Percentiles rank a stretch among this genome's conserved stretches.
phyloP scores from a whole-genome alignment of 2,113 vertebrate genomes.

The Dipodomys ordii region DNA sequence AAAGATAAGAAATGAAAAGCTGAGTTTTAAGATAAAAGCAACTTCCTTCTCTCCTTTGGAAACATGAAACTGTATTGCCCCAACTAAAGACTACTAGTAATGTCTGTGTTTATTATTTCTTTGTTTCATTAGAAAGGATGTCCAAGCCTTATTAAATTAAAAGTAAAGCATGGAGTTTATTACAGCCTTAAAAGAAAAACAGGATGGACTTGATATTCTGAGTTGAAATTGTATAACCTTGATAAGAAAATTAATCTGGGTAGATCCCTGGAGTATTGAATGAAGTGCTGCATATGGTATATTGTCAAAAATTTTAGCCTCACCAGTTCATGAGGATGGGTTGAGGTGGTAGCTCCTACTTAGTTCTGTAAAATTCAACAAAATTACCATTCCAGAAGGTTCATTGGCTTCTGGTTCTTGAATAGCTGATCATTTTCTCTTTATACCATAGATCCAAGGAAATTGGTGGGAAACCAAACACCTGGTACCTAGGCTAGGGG shows the following conservation, averaged over 20 bases:
- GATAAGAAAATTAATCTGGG: constrained; percentile 34
- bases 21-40: constrained; percentile 61
- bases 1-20: constrained; percentile 65
- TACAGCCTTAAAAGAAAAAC: not conserved
- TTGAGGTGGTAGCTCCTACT: not conserved
- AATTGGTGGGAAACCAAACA: not conserved
- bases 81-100: constrained; percentile 72
- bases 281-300: not conserved
- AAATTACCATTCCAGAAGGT: not conserved
- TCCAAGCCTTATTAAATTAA: constrained; percentile 76
- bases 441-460: not conserved
- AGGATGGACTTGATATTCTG: constrained; percentile 38
- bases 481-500: not conserved
- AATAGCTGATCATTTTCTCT: constrained; percentile 25
- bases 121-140: constrained; percentile 69
- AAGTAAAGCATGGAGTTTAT: constrained; percentile 32
- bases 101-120: constrained; percentile 68
- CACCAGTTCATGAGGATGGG: not conserved
- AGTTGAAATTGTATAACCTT: not conserved
- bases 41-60: constrained; percentile 53
- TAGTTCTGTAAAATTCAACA: not conserved
- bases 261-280: not conserved
- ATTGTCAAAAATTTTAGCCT: not conserved
- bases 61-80: constrained; percentile 70
- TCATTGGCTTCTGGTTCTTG: not conserved